These are phyloP conservation scores for Phyllopteryx taeniolatus DNA, from an alignment of 2,113 vertebrate genomes.

Conservation along the genomic window DNA sequence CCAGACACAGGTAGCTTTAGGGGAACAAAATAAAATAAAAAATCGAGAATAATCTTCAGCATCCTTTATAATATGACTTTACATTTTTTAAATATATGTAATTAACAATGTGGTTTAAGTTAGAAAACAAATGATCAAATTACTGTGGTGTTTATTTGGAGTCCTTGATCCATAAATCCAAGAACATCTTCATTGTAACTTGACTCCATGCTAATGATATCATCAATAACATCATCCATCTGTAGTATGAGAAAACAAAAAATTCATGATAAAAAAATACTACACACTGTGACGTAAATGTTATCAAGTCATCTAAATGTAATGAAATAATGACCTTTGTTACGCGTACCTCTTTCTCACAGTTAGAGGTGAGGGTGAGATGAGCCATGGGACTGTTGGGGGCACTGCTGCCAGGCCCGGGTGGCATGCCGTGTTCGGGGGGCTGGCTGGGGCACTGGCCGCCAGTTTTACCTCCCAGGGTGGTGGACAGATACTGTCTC, in stretches of 20 bases:
- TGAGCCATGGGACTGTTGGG: constrained; percentile 86
- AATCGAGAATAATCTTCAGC: background rate
- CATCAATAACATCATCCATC: constrained; percentile 91
- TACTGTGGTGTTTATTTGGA: constrained; percentile 83
- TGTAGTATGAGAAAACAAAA: constrained; percentile 31
- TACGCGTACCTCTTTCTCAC: constrained; percentile 76
- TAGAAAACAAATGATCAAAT: background rate
- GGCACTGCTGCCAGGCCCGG: constrained; percentile 77
- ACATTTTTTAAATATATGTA: background rate
- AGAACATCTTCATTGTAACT: constrained; percentile 89
- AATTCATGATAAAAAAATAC: background rate
- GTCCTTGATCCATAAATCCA: constrained; percentile 77
- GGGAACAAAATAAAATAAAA: background rate
- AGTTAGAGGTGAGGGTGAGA: constrained; percentile 80
- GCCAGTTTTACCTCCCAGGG: constrained; percentile 88
- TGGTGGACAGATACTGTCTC: constrained; percentile 94
- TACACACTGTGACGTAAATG: no score
- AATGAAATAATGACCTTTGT: background rate
- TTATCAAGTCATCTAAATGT: background rate
- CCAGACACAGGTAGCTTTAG: constrained; percentile 72
- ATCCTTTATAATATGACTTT: background rate
- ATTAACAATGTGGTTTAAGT: background rate
- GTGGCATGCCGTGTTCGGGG: constrained; percentile 90
- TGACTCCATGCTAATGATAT: constrained; percentile 90
- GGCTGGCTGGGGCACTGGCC: constrained; percentile 89